A percentile compares a stretch with the other conserved stretches of the same genome.
Evolutionary conservation across 2,113 vertebrate species (phyloP).

Genomic region (Phalacrocorax pelagicus): DNA sequence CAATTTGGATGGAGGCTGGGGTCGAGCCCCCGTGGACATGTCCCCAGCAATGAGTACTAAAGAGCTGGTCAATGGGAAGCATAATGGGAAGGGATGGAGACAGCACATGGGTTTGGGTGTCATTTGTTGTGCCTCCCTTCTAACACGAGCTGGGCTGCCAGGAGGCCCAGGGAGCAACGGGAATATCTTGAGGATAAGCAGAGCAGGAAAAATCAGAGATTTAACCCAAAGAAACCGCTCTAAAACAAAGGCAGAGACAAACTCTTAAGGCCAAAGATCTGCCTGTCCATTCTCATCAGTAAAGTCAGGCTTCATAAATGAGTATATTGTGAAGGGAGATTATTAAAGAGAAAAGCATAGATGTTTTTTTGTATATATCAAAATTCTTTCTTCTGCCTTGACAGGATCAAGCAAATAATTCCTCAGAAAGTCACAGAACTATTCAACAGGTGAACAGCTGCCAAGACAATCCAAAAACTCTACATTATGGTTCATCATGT

Average conservation of each 20-base stretch:
- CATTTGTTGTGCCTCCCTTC: not conserved
- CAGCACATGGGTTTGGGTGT: not conserved
- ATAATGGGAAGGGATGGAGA: not conserved
- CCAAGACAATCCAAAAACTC: constrained; percentile 68
- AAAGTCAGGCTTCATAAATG: constrained; percentile 69
- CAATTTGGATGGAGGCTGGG: not conserved
- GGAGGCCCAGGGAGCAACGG: not conserved
- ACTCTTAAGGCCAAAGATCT: constrained; percentile 70
- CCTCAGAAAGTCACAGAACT: constrained; percentile 59
- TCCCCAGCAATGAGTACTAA: accelerated
- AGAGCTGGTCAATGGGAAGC: too few relatives aligned
- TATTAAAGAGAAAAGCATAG: constrained; percentile 63
- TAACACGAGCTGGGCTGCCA: accelerated
- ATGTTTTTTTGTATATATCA: constrained; percentile 64
- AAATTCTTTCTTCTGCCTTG: constrained; percentile 49
- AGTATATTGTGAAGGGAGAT: constrained; percentile 61
- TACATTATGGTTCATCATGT: constrained; percentile 50
- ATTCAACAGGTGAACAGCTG: constrained; percentile 71
- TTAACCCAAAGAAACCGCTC: constrained; percentile 47
- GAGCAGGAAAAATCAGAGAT: constrained; percentile 27
- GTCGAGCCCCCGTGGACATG: not conserved
- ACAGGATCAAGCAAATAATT: constrained; percentile 69
- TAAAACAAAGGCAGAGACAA: constrained; percentile 41
- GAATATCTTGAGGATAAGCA: not conserved
- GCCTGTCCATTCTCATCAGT: constrained; percentile 71